Percentiles rank a stretch among this genome's conserved stretches.
Evolutionary conservation across 2,888 invertebrate genomes (phyloP).

Genomic region (Leptodirus hochenwartii): DNA sequence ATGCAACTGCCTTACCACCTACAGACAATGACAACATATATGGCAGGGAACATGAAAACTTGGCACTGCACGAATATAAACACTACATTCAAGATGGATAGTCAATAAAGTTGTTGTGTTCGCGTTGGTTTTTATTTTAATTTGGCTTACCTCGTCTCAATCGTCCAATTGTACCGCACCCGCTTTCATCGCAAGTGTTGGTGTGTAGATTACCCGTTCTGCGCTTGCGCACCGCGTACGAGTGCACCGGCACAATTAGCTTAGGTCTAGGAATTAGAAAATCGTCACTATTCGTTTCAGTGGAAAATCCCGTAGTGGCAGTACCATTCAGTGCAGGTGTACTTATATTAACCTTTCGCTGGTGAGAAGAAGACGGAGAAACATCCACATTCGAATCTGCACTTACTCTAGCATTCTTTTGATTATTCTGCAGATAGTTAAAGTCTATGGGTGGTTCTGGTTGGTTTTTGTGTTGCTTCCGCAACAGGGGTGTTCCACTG

Average conservation of each 20-base stretch:
- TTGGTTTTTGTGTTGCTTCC: no score
- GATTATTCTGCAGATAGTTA: no score
- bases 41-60: slow-evolving; percentile 96
- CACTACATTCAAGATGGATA: slow-evolving; percentile 3
- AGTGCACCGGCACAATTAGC: slow-evolving; percentile 74
- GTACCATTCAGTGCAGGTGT: slow-evolving; percentile 1
- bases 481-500: no score
- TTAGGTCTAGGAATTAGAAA: slow-evolving; percentile 74
- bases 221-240: slow-evolving; percentile 61
- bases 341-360: not conserved
- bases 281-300: slow-evolving; percentile 23
- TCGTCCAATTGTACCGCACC: no score
- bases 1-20: slow-evolving; percentile 63
- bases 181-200: not conserved
- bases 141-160: no score
- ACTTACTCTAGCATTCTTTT: no score
- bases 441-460: no score
- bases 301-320: slow-evolving; percentile 6
- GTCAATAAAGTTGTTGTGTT: slow-evolving; percentile 1
- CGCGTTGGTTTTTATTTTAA: slow-evolving; percentile 3
- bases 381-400: no score
- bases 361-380: no score
- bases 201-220: slow-evolving; percentile 54
- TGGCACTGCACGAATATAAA: slow-evolving; percentile 83
- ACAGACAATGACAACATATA: not conserved